These are phyloP conservation scores for Myiothlypis chrysogaster DNA, from an alignment of 2,797 vertebrate genomes.

Conservation along the genomic window DNA sequence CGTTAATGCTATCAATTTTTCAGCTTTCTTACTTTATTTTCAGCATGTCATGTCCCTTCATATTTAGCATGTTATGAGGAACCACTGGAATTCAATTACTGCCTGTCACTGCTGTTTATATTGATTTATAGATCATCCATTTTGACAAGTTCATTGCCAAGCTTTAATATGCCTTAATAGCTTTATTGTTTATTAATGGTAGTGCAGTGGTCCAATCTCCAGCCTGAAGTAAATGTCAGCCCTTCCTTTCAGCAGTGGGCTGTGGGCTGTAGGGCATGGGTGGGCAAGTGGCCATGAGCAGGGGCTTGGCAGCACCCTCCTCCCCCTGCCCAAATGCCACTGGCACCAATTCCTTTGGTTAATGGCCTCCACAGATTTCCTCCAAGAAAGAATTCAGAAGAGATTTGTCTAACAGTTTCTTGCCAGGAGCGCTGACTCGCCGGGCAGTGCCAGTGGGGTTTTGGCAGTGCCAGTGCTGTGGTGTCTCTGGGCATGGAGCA, in stretches of 20 bases:
- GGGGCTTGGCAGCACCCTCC: background rate
- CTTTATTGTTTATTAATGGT: constrained; percentile 74
- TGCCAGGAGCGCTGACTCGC: background rate
- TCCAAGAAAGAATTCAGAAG: background rate
- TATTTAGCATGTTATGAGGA: constrained; percentile 62
- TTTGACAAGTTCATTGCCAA: constrained; percentile 68
- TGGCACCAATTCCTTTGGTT: background rate
- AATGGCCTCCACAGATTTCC: background rate
- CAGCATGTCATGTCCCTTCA: constrained; percentile 48
- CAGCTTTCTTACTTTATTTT: constrained; percentile 57
- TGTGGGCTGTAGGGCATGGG: background rate
- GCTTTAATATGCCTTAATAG: constrained; percentile 73
- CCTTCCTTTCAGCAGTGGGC: background rate
- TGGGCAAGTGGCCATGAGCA: fast-evolving
- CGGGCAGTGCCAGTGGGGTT: fast-evolving
- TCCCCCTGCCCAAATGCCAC: background rate
- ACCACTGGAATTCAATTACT: constrained; percentile 72
- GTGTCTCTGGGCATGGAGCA: fast-evolving
- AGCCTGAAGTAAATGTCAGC: background rate
- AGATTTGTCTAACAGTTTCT: background rate
- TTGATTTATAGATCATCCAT: constrained; percentile 72
- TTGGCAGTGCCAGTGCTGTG: fast-evolving
- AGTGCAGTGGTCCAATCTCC: background rate
- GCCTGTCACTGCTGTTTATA: constrained; percentile 69
- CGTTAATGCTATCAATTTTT: constrained; percentile 48